Conservation (phyloP, 2,113 vertebrate species). For the Ailurus styani region DNA sequence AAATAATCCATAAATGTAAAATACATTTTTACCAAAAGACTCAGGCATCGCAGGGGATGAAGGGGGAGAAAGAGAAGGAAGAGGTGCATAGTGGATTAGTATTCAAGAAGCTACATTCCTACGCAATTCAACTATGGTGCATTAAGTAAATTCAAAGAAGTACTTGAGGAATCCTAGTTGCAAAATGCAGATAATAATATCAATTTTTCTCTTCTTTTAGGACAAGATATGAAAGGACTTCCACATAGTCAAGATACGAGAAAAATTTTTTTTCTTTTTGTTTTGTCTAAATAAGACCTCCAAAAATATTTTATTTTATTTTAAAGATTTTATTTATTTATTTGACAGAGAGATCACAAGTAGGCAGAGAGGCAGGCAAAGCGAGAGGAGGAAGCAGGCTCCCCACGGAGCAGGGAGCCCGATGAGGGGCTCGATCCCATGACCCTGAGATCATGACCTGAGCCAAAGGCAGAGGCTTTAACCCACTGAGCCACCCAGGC, state of each 20-base stretch:
- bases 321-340: too few relatives aligned
- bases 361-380: too few relatives aligned
- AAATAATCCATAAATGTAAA: slow-evolving; percentile 14
- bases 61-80: background rate
- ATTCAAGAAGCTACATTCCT: background rate
- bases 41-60: background rate
- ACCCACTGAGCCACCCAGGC: too few relatives aligned
- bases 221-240: background rate
- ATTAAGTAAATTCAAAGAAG: background rate
- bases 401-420: too few relatives aligned
- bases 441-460: too few relatives aligned
- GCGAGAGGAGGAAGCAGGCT: too few relatives aligned
- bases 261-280: background rate
- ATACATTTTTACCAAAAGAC: background rate
- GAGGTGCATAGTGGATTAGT: background rate
- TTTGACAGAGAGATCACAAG: too few relatives aligned
- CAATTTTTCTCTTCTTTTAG: background rate
- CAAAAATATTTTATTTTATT: background rate
- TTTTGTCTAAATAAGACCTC: background rate
- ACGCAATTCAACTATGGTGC: background rate
- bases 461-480: too few relatives aligned
- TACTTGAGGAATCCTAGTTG: background rate
- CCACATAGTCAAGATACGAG: background rate
- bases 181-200: background rate
- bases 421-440: too few relatives aligned